phyloP scores from a whole-genome alignment of 2,797 vertebrate species.

The Dryobates pubescens region DNA sequence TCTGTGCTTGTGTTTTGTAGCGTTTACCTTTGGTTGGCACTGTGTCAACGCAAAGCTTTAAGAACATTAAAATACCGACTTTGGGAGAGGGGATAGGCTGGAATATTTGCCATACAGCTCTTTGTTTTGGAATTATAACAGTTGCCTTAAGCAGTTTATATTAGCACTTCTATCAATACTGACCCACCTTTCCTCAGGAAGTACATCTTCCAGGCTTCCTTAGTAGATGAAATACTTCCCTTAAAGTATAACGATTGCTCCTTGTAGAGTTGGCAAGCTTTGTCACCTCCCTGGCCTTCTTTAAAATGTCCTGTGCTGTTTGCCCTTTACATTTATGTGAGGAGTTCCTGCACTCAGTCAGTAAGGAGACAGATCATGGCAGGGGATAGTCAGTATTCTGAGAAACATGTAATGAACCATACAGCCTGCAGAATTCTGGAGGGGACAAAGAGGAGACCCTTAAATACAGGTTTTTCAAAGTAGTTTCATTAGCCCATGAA shows the following conservation, averaged over 20 bases:
- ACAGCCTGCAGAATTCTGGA: background rate
- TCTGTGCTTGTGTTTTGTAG: conserved; percentile 13
- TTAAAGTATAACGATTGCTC: background rate
- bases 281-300: background rate
- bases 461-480: background rate
- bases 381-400: background rate
- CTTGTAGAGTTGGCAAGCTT: background rate
- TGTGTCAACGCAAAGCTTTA: background rate
- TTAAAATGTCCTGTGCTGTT: background rate
- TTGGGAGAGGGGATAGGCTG: background rate
- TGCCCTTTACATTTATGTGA: background rate
- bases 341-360: background rate
- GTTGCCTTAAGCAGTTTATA: background rate
- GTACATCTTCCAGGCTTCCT: background rate
- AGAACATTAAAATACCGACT: background rate
- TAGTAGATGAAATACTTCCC: background rate
- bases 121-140: background rate
- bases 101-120: background rate
- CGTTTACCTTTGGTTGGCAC: conserved; percentile 33
- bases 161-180: background rate
- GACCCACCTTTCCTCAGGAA: background rate
- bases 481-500: conserved; percentile 2
- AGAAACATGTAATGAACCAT: background rate
- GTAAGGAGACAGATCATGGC: background rate
- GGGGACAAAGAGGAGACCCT: background rate